These are phyloP conservation scores for Mesoclemmys tuberculata DNA, from an alignment of 2,113 vertebrate genomes.

Conservation along the genomic window DNA sequence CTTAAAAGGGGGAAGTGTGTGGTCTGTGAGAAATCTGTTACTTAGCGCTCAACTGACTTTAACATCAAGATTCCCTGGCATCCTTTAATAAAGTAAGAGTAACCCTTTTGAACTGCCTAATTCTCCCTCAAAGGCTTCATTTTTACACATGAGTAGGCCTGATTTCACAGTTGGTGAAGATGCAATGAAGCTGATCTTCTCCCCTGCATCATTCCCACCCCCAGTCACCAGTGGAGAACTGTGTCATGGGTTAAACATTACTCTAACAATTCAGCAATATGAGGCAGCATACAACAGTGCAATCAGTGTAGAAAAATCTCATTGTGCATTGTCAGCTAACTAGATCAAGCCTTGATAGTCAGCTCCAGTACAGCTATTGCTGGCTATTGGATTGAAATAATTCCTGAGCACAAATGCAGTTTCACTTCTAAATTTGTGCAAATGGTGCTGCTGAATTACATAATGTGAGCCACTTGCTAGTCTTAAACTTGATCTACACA, in stretches of 20 bases:
- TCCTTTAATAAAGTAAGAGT: not conserved
- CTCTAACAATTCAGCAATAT: too few relatives aligned
- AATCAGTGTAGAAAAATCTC: not conserved
- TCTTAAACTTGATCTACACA: too few relatives aligned
- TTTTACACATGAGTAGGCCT: not conserved
- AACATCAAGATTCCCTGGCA: not conserved
- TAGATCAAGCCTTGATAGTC: not conserved
- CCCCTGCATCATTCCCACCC: too few relatives aligned
- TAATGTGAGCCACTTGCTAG: not conserved
- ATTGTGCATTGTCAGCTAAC: not conserved
- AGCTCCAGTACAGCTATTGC: not conserved
- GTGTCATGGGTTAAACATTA: too few relatives aligned
- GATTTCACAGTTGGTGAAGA: not conserved
- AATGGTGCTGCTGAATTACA: not conserved
- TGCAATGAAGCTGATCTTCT: not conserved
- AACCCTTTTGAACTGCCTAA: not conserved
- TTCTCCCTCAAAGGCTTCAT: not conserved
- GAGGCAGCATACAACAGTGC: not conserved
- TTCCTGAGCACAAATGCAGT: not conserved
- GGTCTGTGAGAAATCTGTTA: not conserved
- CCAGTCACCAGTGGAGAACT: too few relatives aligned
- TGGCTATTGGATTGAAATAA: not conserved
- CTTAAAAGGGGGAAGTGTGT: too few relatives aligned
- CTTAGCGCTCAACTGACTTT: not conserved
- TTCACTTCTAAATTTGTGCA: not conserved